Conservation (phyloP, 2,888 invertebrate species). For the Auanema freiburgensis region DNA sequence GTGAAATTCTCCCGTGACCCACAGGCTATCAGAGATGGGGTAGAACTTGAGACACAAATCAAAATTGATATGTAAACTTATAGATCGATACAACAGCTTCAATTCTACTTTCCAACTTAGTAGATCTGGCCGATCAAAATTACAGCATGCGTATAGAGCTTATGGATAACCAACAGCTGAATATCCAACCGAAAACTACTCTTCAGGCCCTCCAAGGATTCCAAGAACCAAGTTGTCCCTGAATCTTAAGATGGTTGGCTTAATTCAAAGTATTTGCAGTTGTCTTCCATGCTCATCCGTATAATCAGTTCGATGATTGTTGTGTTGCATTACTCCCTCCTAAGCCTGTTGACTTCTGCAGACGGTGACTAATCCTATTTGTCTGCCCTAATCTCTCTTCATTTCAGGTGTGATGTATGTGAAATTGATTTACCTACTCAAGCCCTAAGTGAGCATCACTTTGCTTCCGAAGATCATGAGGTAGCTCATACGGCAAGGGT, state of each 20-base stretch:
- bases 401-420: conserved; percentile 33
- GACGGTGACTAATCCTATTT: conserved; percentile 4
- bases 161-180: conserved; percentile 18
- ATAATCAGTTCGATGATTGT: conserved; percentile 7
- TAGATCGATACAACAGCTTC: conserved; percentile 19
- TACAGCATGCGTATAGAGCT: conserved; percentile 10
- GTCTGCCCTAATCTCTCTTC: neutral
- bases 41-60: conserved; percentile 7
- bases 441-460: conserved; percentile 28
- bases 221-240: conserved; percentile 4
- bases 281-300: conserved; percentile 16
- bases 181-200: conserved; percentile 9
- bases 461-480: conserved; percentile 45
- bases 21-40: conserved; percentile 28
- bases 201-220: conserved; percentile 9
- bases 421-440: conserved; percentile 33
- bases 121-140: conserved; percentile 9
- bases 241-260: neutral
- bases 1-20: conserved; percentile 26
- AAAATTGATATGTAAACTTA: conserved; percentile 3
- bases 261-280: conserved; percentile 10
- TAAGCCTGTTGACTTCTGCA: conserved; percentile 15
- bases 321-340: conserved; percentile 14
- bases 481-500: conserved; percentile 22
- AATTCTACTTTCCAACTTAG: neutral